Evolutionary conservation across 2,113 vertebrate genomes (phyloP).

Genomic region (Cochlearius cochlearius): DNA sequence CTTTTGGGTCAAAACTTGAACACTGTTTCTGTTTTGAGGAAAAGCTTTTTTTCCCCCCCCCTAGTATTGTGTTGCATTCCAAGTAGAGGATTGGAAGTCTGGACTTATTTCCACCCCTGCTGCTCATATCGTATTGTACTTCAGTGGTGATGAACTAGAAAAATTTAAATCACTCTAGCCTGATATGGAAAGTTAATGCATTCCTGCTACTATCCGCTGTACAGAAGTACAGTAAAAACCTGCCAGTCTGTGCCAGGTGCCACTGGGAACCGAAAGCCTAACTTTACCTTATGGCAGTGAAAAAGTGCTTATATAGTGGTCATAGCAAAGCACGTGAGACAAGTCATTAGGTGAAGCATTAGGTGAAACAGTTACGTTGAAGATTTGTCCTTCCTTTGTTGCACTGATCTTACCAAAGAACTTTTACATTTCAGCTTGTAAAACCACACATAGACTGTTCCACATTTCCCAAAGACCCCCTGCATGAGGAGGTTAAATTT

Average conservation of each 20-base stretch:
- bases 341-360: neutral
- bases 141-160: neutral
- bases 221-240: neutral
- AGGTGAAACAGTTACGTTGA: neutral
- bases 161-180: neutral
- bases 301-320: accelerated
- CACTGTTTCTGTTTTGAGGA: no score
- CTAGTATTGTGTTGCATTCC: neutral
- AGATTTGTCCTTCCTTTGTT: neutral
- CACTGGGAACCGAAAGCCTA: neutral
- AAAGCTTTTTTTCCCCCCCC: no score
- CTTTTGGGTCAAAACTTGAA: neutral
- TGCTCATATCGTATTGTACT: neutral
- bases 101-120: neutral
- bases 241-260: neutral
- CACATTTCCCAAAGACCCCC: neutral
- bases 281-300: neutral
- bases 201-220: neutral
- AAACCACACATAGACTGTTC: neutral
- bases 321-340: neutral
- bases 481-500: neutral
- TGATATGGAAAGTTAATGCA: neutral
- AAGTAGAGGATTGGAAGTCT: accelerated
- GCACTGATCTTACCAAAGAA: neutral
- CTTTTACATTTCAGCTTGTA: neutral